Evolutionary conservation across 2,113 vertebrate species (phyloP).

Genomic region (Emberiza fucata): DNA sequence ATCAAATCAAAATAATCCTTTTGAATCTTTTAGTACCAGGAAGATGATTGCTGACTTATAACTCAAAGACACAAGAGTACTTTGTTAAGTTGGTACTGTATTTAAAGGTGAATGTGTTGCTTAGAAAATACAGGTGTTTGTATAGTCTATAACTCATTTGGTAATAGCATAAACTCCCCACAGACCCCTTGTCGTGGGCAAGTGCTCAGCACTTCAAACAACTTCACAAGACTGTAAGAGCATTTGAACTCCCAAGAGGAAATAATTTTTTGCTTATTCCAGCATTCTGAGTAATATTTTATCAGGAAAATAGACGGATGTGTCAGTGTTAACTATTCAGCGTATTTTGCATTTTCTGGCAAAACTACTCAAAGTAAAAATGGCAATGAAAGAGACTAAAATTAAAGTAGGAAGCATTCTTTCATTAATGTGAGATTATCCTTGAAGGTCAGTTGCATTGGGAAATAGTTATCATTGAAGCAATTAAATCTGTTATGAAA

Average conservation of each 20-base stretch:
- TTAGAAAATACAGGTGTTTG: neutral
- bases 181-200: neutral
- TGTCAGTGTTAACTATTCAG: neutral
- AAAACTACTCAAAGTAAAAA: neutral
- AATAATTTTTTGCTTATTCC: neutral
- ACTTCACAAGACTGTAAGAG: neutral
- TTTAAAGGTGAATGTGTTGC: neutral
- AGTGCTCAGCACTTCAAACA: neutral
- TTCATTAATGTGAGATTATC: neutral
- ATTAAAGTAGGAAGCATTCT: neutral
- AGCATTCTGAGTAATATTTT: neutral
- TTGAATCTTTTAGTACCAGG: neutral
- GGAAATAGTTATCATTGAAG: neutral
- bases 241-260: neutral
- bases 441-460: neutral
- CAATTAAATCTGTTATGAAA: neutral
- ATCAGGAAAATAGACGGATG: neutral
- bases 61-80: neutral
- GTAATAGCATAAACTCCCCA: neutral
- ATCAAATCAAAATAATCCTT: neutral
- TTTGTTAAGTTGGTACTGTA: neutral
- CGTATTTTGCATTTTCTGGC: neutral
- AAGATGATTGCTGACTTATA: neutral
- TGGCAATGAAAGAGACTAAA: neutral
- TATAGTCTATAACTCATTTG: neutral